Base-by-base conservation (phyloP, 2,113 vertebrate genomes). In the Spilogale gracilis region DNA sequence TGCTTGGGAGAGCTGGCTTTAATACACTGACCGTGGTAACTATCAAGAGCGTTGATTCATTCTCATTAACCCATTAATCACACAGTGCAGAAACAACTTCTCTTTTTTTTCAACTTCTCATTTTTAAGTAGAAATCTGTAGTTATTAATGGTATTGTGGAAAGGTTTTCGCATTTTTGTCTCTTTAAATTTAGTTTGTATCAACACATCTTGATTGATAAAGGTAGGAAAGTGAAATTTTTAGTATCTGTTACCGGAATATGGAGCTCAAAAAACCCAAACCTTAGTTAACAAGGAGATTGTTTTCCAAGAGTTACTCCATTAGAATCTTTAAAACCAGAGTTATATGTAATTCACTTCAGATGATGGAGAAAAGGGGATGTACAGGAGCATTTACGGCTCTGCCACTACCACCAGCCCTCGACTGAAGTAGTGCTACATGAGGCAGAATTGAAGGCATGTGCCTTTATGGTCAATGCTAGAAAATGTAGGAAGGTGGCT, bases 21-120 rank as follows among this genome's bases (percentile, higher is more conserved):
- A 99, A 96, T 98, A 99, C 99, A 96, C 98, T 99, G 82, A 99
- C 99, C 30, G 99, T 99, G 99, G 99, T 99, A 99, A 99, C 81
- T 98, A 97, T 89, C 93, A 94, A 58, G 20, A 88, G n/a, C 83
- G 45, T 78, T 48, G 25, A 30, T 76, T 76, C 50, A 27, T 78
- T 78, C 45, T 67, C 4, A 14, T 14, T 74, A 87, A 81, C 54
- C n/a, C 3, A 9, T 58, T 83, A 74, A 88, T 61, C 58, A 56
- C 5, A 80, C 10, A 76, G 9, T 60, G 94, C 56, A 96, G n/a
- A 88, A 94, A 82, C 43, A 90, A 32, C 50, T 74, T 93, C 65
- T 93, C 48, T 38, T 38, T 38, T 38, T 38, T 38, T 38, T 38
- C 43, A 90, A 32, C 50, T 74, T 93, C 65, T 93, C 48, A 50